Conservation (phyloP, 2,797 vertebrate species). For the Chaetodon trifasciatus region DNA sequence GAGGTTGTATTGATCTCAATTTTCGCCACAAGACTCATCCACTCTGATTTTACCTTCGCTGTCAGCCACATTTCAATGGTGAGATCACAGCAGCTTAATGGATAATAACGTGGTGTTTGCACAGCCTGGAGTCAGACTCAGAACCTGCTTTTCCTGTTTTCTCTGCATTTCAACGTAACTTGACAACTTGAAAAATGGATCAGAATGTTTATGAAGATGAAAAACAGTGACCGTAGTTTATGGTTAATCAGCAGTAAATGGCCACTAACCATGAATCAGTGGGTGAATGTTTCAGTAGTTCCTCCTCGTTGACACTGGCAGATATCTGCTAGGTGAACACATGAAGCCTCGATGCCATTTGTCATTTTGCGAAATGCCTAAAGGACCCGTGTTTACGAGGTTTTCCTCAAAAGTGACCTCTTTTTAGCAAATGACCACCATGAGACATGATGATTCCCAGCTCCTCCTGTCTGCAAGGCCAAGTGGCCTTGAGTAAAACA, state of each 20-base stretch:
- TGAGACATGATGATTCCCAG: neutral
- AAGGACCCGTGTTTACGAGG: neutral
- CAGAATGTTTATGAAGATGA: neutral
- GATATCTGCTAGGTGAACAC: neutral
- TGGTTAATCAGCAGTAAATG: neutral
- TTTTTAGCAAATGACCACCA: neutral
- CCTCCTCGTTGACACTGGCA: neutral
- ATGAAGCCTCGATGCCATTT: neutral
- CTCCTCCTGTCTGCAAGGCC: slow-evolving; percentile 13
- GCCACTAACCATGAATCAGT: neutral
- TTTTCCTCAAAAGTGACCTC: slow-evolving; percentile 8
- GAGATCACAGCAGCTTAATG: slow-evolving; percentile 7
- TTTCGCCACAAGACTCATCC: slow-evolving; percentile 27
- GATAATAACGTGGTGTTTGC: slow-evolving; percentile 21
- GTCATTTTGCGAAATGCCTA: neutral
- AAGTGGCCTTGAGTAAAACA: slow-evolving; percentile 25
- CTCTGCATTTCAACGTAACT: neutral
- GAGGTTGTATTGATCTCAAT: slow-evolving; percentile 28
- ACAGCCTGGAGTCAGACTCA: neutral
- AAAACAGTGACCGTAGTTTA: neutral
- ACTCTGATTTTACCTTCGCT: slow-evolving; percentile 37
- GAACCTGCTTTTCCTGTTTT: neutral
- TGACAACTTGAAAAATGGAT: neutral
- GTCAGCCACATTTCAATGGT: slow-evolving; percentile 40
- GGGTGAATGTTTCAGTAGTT: too few species aligned